Base-by-base conservation (phyloP, 2,797 vertebrate species). In the Mallotus villosus region DNA sequence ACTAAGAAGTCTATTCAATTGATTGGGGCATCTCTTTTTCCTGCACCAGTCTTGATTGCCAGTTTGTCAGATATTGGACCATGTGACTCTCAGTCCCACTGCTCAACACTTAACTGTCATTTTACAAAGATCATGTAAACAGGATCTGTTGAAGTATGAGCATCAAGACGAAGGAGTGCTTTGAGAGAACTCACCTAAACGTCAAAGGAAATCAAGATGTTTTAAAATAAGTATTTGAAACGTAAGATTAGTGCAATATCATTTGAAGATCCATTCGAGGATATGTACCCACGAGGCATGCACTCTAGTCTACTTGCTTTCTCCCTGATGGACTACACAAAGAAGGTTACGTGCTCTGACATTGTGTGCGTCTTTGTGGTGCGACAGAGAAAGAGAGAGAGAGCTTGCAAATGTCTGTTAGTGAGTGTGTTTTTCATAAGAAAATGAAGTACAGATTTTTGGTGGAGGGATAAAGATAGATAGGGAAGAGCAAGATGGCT, bases 401-500 rank as follows among this genome's bases (percentile, higher is more conserved):
- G 16, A 55, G 16, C 16, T 55, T 55, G 51, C 19, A 55, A 55
- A n/a, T 17, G 51, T 63, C 24, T 63, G 3, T 19, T 5, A 19
- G n/a, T 75, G 80, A 70, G 72, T 80, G 73, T 34, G 53, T 83
- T 74, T 74, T 76, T 73, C 67, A 81, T 81, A 74, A 84, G 79
- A 70, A 73, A 74, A 71, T 59, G 77, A 84, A 75, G 78, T 82
- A 81, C 75, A 83, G 25, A 2, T n/a, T 24, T n/a, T 19, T 17
- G 53, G 29, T 27, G 78, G 81, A 86, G 83, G 88, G 88, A 87
- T 85, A 76, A 76, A 84, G 87, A 89, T 88, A 85, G 86, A 87
- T 85, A 84, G 68, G 71, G 68, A 61, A 61, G 76, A 80, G 82
- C 75, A 77, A 80, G 73, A 83, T 80, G 77, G 81, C 84, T 85